These are phyloP conservation scores for Chloroceryle amazona DNA, from an alignment of 2,797 vertebrate genomes.

Conservation along the genomic window DNA sequence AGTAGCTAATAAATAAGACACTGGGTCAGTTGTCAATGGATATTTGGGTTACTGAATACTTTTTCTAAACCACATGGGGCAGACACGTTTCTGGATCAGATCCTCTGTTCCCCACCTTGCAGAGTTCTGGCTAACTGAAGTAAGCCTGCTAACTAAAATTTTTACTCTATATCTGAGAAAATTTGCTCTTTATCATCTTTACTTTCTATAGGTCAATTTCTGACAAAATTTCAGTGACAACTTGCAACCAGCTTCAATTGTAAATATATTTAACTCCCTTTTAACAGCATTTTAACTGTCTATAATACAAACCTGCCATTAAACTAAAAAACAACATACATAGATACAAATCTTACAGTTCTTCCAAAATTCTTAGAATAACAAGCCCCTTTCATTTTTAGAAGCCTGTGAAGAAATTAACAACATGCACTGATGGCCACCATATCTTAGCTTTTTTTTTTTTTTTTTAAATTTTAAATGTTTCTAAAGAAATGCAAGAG, in stretches of 20 bases:
- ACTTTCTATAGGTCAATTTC: not conserved
- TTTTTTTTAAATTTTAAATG: not conserved
- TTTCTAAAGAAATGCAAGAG: not conserved
- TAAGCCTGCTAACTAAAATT: not conserved
- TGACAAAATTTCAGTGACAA: not conserved
- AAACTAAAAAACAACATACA: not conserved
- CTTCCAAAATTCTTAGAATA: not conserved
- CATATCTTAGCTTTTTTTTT: rapidly evolving
- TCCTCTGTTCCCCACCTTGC: not conserved
- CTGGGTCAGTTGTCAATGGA: not conserved
- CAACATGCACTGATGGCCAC: not conserved
- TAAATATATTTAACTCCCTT: not conserved
- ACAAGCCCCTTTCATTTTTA: not conserved
- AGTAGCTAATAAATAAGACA: not conserved
- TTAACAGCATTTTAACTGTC: not conserved
- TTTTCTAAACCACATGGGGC: not conserved
- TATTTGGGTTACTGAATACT: not conserved
- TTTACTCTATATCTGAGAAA: not conserved
- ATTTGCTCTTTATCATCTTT: not conserved
- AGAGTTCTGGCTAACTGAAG: not conserved
- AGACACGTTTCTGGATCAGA: not conserved
- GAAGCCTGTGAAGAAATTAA: not conserved
- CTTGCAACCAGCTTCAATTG: not conserved
- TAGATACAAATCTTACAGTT: not conserved
- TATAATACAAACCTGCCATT: not conserved